Conservation (phyloP, 2,797 vertebrate species). For the Chelmon rostratus region DNA sequence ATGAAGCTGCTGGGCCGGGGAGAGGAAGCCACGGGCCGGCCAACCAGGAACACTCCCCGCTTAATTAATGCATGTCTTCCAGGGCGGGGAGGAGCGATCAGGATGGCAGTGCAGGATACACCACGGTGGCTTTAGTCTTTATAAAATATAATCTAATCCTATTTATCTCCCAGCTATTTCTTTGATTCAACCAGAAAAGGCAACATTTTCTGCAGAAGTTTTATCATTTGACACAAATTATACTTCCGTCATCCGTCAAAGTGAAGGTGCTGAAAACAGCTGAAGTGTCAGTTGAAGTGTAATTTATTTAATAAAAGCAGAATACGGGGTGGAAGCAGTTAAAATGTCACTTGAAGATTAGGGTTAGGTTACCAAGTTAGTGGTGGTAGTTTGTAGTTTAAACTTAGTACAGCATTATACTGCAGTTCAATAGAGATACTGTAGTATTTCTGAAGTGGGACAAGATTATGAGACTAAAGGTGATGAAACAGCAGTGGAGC, state of each 20-base stretch:
- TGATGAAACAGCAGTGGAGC: slow-evolving; percentile 42
- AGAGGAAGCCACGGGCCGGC: slow-evolving; percentile 57
- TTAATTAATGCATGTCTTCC: slow-evolving; percentile 21
- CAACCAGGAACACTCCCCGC: slow-evolving; percentile 65
- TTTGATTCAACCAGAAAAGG: not conserved
- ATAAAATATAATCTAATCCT: not conserved
- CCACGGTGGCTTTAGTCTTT: not conserved
- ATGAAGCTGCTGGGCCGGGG: slow-evolving; percentile 47
- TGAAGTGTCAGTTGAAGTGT: not conserved
- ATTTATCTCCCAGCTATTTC: not conserved
- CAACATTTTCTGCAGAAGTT: not conserved
- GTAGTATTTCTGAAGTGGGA: slow-evolving; percentile 15
- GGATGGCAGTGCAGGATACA: slow-evolving; percentile 9
- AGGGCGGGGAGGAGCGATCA: slow-evolving; percentile 1
- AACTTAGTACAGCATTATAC: not conserved
- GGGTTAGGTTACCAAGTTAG: not conserved
- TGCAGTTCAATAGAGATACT: slow-evolving; percentile 6
- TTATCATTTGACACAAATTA: not conserved
- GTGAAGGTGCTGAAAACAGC: not conserved
- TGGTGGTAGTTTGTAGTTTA: not conserved
- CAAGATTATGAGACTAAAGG: not conserved
- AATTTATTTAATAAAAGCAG: not conserved
- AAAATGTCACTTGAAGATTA: no score
- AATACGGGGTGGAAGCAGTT: not conserved
- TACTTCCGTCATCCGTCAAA: not conserved